Evolutionary conservation across 2,888 invertebrate species (phyloP), one percentile per base, ranked within the genome.

Genomic region (Pheosia gnoma): DNA sequence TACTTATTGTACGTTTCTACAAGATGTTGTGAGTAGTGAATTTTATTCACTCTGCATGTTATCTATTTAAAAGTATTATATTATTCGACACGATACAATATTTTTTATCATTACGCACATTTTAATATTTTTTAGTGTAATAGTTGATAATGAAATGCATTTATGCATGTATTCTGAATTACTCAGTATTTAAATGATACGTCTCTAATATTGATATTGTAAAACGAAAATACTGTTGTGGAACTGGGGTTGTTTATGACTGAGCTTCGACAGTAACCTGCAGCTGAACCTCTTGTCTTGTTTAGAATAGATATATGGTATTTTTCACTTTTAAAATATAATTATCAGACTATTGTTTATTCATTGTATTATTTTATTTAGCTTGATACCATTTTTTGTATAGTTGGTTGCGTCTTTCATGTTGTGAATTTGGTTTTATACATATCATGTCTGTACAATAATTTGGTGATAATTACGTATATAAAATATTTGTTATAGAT

Each of bases 401-500:
- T 54, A 7, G 45, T 11, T 4, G 4, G 25, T 25, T 25, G 25
- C 25, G 25, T 25, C 25, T 25, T 0, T 25, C 25, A 25, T 39
- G 6, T 55, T 13, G 53, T 39, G 39, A 39, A 39, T n/a, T 53
- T 55, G n/a, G 11, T 55, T 55, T 38, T 57, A 63, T 39, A 65
- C 59, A 62, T 7, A 58, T 62, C 59, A 55, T n/a, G 11, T 53
- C 59, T 49, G 58, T 72, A 70, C 73, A 69, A 74, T 62, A 54
- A 51, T 59, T 59, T 59, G 71, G 67, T 75, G 74, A 71, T 75
- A 70, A 13, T 59, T 25, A 36, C 56, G 64, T 70, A 59, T 57
- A 37, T 45, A 38, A 39, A 63, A 65, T 62, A 63, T 66, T 60
- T 73, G 66, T 73, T 66, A 70, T 65, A 63, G 67, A 70, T 63